These are phyloP conservation scores for Caenorhabditis sulstoni DNA, from an alignment of 2,888 invertebrate genomes.

Conservation along the genomic window DNA sequence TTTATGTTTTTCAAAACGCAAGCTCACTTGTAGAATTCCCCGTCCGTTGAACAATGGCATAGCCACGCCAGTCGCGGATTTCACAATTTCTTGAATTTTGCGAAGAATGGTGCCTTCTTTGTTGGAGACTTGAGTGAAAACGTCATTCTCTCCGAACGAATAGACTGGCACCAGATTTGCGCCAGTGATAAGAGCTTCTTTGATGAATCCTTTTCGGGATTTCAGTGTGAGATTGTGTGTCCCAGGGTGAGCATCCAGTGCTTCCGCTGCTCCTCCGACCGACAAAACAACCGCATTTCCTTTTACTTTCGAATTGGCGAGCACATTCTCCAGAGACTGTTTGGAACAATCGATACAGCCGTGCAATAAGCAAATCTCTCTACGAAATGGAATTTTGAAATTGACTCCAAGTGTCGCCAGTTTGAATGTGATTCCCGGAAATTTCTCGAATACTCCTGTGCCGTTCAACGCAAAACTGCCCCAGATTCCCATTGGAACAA, in stretches of 20 bases:
- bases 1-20: no score
- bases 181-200: constrained; percentile 28
- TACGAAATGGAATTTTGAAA: constrained; percentile 84
- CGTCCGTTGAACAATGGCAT: constrained; percentile 83
- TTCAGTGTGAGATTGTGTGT: constrained; percentile 19
- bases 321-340: constrained; percentile 30
- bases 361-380: constrained; percentile 84
- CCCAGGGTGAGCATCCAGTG: constrained; percentile 38
- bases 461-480: neutral
- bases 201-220: constrained; percentile 29
- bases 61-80: constrained; percentile 79
- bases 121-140: constrained; percentile 71
- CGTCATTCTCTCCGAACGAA: constrained; percentile 82
- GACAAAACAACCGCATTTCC: constrained; percentile 28
- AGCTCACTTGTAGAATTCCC: constrained; percentile 84
- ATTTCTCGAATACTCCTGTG: constrained; percentile 62
- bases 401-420: constrained; percentile 86
- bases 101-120: constrained; percentile 20
- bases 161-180: constrained; percentile 81
- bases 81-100: constrained; percentile 64
- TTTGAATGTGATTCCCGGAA: constrained; percentile 82
- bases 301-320: constrained; percentile 10
- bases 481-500: neutral
- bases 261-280: constrained; percentile 33
- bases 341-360: constrained; percentile 82